These are phyloP conservation scores for Saccopteryx leptura DNA, from an alignment of 2,113 vertebrate genomes.

Conservation along the genomic window DNA sequence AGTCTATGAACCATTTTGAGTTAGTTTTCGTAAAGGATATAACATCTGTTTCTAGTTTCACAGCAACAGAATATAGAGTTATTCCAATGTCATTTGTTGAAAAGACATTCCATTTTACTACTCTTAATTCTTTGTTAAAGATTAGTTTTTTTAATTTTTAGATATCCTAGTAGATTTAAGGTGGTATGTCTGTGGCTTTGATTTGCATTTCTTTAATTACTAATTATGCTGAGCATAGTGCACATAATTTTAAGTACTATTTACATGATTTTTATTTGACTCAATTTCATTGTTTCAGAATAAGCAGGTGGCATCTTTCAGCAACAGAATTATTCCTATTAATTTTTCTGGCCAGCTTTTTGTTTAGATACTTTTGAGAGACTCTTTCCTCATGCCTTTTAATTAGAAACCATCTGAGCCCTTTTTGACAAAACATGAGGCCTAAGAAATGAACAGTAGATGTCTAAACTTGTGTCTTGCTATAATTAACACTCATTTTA, in stretches of 20 bases:
- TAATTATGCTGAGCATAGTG: neutral
- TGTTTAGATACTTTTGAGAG: neutral
- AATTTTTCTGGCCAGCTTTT: neutral
- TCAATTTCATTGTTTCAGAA: neutral
- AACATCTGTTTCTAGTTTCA: neutral
- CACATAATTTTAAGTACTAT: neutral
- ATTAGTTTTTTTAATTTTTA: conserved; percentile 4
- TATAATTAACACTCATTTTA: neutral
- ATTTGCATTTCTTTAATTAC: neutral
- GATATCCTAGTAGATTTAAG: neutral
- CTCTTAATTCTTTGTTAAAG: neutral
- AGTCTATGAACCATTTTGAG: neutral
- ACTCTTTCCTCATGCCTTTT: neutral
- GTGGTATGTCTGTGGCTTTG: neutral
- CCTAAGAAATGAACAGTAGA: neutral
- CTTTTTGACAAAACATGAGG: neutral
- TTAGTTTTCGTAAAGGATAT: neutral
- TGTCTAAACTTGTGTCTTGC: neutral
- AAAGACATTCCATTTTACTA: neutral
- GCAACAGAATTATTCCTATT: neutral
- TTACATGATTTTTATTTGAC: neutral
- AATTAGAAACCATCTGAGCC: neutral
- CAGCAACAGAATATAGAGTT: neutral
- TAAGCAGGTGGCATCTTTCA: neutral
- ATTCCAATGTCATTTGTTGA: neutral